Evolutionary conservation across 2,113 vertebrate species (phyloP), one percentile per base, ranked within the genome.

Genomic region (Phyllopteryx taeniolatus): DNA sequence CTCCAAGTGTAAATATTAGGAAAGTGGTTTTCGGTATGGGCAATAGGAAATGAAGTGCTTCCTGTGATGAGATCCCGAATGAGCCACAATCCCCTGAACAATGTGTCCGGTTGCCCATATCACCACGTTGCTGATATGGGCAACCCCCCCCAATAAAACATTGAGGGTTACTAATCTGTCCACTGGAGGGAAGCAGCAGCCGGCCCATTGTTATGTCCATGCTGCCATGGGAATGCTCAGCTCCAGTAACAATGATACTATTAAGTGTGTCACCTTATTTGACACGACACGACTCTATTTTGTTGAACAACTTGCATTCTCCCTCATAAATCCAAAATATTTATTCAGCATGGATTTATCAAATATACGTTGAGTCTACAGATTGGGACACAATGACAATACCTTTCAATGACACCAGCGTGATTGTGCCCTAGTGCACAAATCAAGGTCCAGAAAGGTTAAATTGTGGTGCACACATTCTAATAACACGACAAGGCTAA

Each of bases 21-120:
- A 84, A 91, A 90, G 85, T 83, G 86, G 80, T 89, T 89, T 85
- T 78, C 85, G 76, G 77, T 85, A 79, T 70, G 83, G 86, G 85
- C 82, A 90, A 91, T 90, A 87, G 88, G 86, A 92, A 90, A 88
- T 88, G 49, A 92, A 92, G 85, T 80, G 87, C 79, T 92, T 93
- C 91, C 92, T 88, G 78, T 83, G 67, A 77, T 73, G 66, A 69
- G 35, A 72, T 88, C 88, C 87, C 81, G 68, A 82, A 76, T 83
- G 87, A 82, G 73, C 81, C 57, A 43, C 70, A 73, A 78, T 82
- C 87, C 82, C 81, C 70, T 33, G 77, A 70, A 66, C 79, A 83
- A 53, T 51, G 75, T 81, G 83, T 86, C 81, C 85, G 84, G 79
- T 83, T 77, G 82, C 78, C 65, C 47, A 2, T 17, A 74, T 74